Evolutionary conservation across 1,140 invertebrate genomes (phyloP).

Genomic region (Drosophila albomicans): DNA sequence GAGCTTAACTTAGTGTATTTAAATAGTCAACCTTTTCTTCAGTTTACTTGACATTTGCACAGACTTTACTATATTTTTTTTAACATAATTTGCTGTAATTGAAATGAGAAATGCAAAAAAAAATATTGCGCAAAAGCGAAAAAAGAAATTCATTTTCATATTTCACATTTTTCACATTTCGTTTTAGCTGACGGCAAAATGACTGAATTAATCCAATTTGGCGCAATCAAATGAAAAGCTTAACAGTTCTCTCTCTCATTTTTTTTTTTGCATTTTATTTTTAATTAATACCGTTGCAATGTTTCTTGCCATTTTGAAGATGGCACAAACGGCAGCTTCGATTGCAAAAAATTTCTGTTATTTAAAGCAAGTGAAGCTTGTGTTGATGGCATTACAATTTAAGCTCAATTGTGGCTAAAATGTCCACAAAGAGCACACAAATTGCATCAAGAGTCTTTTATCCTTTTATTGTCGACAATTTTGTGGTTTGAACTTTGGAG

Average conservation of each 20-base stretch:
- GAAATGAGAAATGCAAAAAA: constrained; percentile 69
- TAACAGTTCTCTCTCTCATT: constrained; percentile 16
- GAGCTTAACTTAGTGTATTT: background rate
- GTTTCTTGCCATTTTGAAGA: background rate
- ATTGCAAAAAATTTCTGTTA: background rate
- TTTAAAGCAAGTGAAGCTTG: constrained; percentile 3
- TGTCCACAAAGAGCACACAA: background rate
- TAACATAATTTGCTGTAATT: constrained; percentile 70
- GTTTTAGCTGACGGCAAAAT: constrained; percentile 33
- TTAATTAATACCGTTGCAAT: constrained; percentile 34
- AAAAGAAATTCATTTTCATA: constrained; percentile 53
- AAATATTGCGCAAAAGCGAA: constrained; percentile 23
- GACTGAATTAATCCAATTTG: constrained; percentile 65
- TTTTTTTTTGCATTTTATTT: constrained; percentile 1
- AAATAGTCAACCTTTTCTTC: background rate
- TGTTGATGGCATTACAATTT: constrained; percentile 7
- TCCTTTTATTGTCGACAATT: background rate
- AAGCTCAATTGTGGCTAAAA: constrained; percentile 10
- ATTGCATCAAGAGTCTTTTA: background rate
- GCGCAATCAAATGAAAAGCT: constrained; percentile 67
- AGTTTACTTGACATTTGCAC: background rate
- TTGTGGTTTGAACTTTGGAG: constrained; percentile 3
- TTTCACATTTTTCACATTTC: constrained; percentile 61
- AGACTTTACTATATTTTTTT: constrained; percentile 36
- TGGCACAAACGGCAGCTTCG: background rate